Base-by-base conservation (phyloP, 2,797 vertebrate species). In the Varecia variegata region DNA sequence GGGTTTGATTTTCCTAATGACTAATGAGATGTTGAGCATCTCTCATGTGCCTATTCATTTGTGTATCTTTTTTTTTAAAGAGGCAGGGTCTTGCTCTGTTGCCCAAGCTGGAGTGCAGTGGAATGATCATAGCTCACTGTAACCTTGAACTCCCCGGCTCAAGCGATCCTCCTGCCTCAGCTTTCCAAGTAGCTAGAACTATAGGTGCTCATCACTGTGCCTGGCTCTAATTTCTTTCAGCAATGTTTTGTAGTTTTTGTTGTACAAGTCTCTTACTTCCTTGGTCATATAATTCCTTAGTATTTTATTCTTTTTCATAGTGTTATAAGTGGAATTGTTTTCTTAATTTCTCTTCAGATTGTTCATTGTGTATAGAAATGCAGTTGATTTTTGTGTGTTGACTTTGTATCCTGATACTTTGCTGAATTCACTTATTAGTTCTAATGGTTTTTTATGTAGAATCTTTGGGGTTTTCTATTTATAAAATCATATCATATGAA, bases 1-100 rank as follows among this genome's bases (percentile, higher is more conserved):
- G 17, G 38, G 80, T 96, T 94, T 90, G 47, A 71, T 92, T 94
- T 89, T 20, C 13, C 14, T 90, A 50, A 50, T 92, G 20, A 68
- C 35, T 67, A 38, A 54, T 77, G 32, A 74, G 71, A 73, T 95
- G 68, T 58, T 88, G 50, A 93, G 52, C 25, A 80, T 80, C 73
- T 80, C 65, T 88, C 17, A 83, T 94, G 27, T 77, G 56, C 35
- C 30, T 71, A 0, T 40, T n/a, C 54, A 20, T 68, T 77, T 54
- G 13, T 62, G 0, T 93, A 30, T 90, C 32, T 71, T 85, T 56
- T 88, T 74, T n/a, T n/a, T 65, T 32, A 32, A 65, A 65, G 32
- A 17, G 32, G 32, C 62, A 65, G 62, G 62, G 73, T n/a, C 32
- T 76, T 76, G 32, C 45, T 76, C 5, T n/a, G 1, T 76, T n/a